Conservation (phyloP, 2,797 vertebrate species). For the Triplophysa yarkandensis region DNA sequence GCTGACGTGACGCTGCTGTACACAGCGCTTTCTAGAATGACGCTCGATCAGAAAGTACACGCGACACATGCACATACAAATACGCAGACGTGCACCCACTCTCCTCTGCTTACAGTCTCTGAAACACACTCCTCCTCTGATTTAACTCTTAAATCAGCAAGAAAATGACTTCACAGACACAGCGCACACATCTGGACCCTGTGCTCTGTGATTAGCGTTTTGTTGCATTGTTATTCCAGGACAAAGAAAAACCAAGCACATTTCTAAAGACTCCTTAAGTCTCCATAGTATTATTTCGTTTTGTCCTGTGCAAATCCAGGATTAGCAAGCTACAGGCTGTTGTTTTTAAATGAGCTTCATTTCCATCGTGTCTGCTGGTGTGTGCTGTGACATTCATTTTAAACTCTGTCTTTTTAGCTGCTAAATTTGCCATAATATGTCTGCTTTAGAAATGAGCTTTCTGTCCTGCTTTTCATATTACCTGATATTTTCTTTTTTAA, state of each 20-base stretch:
- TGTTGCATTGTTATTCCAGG: conserved; percentile 28
- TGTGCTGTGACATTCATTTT: conserved; percentile 40
- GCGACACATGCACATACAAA: conserved; percentile 19
- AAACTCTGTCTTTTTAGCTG: not conserved
- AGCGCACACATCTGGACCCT: conserved; percentile 14
- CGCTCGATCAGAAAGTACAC: not conserved
- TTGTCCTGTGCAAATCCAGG: conserved; percentile 39
- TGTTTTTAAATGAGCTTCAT: conserved; percentile 59
- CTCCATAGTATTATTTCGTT: conserved; percentile 27
- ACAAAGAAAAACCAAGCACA: conserved; percentile 15
- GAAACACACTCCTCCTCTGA: conserved; percentile 22
- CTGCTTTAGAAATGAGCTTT: conserved; percentile 31
- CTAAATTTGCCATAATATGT: conserved; percentile 27
- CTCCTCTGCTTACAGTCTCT: conserved; percentile 45
- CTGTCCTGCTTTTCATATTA: conserved; percentile 9
- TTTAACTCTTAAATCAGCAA: conserved; percentile 10
- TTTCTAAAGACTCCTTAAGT: conserved; percentile 16
- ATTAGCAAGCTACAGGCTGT: conserved; percentile 64
- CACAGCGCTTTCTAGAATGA: conserved; percentile 31
- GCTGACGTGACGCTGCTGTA: conserved; percentile 16
- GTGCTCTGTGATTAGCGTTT: conserved; percentile 56
- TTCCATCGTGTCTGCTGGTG: conserved; percentile 36
- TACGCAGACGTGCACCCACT: conserved; percentile 29
- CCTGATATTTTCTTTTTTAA: conserved; percentile 15
- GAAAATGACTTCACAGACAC: not conserved